Percentiles rank a stretch among this genome's conserved stretches.
Conservation (phyloP, 2,888 invertebrate species). For the Pollenia angustigena region DNA sequence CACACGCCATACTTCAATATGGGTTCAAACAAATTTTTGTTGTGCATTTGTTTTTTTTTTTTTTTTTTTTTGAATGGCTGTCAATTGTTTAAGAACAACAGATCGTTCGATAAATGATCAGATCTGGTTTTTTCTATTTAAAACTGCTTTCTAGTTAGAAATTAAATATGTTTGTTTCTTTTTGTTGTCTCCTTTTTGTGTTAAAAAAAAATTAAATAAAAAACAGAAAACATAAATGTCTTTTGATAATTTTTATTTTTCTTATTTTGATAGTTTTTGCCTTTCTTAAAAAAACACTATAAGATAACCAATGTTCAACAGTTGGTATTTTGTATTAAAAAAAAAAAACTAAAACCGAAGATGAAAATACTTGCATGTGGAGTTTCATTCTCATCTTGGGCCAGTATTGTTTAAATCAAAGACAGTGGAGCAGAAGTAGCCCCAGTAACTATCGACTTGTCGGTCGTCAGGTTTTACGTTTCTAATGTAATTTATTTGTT, state of each 20-base stretch:
- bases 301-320: slow-evolving; percentile 34
- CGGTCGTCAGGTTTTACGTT: no score
- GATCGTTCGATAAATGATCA: slow-evolving; percentile 8
- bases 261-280: not conserved
- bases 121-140: slow-evolving; percentile 23
- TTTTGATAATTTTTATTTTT: slow-evolving; percentile 16
- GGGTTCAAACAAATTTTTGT: slow-evolving; percentile 1
- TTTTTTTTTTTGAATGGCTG: slow-evolving; percentile 26
- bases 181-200: not conserved
- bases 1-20: slow-evolving; percentile 19
- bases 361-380: slow-evolving; percentile 28
- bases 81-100: slow-evolving; percentile 27
- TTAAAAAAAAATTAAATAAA: not conserved
- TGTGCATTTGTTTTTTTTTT: not conserved
- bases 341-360: not conserved
- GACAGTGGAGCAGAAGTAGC: slow-evolving; percentile 21
- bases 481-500: no score
- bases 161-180: not conserved
- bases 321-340: slow-evolving; percentile 46
- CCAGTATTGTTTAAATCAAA: not conserved
- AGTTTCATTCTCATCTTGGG: slow-evolving; percentile 3
- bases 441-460: not conserved
- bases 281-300: not conserved
- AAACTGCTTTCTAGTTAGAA: slow-evolving; percentile 34
- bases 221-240: slow-evolving; percentile 20